These are phyloP conservation scores for Falco punctatus DNA, from an alignment of 2,113 vertebrate species.

Conservation along the genomic window DNA sequence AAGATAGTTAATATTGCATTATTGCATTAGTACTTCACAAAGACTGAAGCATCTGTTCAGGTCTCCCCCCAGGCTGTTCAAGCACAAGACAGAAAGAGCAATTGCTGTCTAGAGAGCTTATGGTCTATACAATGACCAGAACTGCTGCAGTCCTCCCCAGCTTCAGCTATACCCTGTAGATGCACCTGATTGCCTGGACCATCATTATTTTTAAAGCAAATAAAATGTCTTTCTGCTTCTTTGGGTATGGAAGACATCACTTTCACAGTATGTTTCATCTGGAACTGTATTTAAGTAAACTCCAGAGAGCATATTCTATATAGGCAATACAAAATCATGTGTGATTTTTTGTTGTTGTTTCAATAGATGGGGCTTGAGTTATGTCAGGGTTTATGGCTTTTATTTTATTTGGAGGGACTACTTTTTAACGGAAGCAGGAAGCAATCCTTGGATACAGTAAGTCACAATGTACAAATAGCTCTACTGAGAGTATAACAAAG, in stretches of 20 bases:
- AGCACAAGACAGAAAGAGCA: neutral
- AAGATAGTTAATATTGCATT: neutral
- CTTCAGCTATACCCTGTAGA: neutral
- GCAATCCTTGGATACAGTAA: constrained; percentile 61
- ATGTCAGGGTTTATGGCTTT: constrained; percentile 58
- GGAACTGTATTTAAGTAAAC: constrained; percentile 55
- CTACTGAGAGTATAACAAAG: constrained; percentile 62
- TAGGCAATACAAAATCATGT: constrained; percentile 17
- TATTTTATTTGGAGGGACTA: constrained; percentile 71
- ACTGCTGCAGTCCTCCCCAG: neutral
- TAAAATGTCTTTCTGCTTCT: neutral
- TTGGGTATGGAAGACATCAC: constrained; percentile 6
- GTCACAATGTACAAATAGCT: constrained; percentile 66
- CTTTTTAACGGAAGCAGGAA: constrained; percentile 64
- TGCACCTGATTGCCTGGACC: constrained; percentile 15
- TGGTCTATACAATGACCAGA: neutral
- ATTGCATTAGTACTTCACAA: neutral
- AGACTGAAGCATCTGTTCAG: neutral
- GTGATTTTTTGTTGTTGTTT: constrained; percentile 44
- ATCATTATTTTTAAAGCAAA: neutral
- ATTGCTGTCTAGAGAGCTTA: neutral
- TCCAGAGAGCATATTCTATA: neutral
- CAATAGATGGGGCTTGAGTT: constrained; percentile 51
- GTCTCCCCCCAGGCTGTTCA: neutral
- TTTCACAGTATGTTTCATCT: constrained; percentile 40